These are phyloP conservation scores for Motacilla alba DNA, from an alignment of 2,113 vertebrate species.

Conservation along the genomic window DNA sequence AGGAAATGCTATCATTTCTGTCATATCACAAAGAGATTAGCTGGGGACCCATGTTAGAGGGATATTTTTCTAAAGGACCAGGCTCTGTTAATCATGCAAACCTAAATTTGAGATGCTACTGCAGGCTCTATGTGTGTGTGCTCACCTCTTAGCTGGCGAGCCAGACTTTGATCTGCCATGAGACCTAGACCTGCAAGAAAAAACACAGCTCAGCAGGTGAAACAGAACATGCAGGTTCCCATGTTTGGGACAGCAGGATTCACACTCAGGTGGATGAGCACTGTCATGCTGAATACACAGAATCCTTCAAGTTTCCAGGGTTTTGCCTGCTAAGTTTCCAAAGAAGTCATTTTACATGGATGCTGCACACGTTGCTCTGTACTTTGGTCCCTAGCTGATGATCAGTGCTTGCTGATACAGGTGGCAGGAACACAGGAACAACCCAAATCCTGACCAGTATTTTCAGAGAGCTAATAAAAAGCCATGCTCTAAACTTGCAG, in stretches of 20 bases:
- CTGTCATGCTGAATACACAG: background rate
- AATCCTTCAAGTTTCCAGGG: background rate
- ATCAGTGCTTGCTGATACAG: background rate
- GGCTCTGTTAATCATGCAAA: background rate
- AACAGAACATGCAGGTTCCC: background rate
- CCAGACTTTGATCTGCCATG: slow-evolving; percentile 64
- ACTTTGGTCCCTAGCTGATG: background rate
- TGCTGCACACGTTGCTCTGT: background rate
- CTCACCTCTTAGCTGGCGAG: slow-evolving; percentile 51
- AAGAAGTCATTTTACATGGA: background rate
- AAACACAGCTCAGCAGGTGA: background rate
- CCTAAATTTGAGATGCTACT: background rate
- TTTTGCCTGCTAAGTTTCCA: background rate
- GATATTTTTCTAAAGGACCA: background rate
- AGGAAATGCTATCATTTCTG: background rate
- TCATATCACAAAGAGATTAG: background rate
- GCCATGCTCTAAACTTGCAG: background rate
- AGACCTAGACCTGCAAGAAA: slow-evolving; percentile 49
- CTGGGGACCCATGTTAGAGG: background rate
- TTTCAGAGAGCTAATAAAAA: background rate
- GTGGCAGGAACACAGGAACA: background rate
- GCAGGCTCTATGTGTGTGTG: background rate
- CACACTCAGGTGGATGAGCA: background rate
- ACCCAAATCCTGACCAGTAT: background rate
- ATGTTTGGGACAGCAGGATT: background rate